phyloP scores from a whole-genome alignment of 2,797 vertebrate genomes.

The Bovichtus diacanthus region DNA sequence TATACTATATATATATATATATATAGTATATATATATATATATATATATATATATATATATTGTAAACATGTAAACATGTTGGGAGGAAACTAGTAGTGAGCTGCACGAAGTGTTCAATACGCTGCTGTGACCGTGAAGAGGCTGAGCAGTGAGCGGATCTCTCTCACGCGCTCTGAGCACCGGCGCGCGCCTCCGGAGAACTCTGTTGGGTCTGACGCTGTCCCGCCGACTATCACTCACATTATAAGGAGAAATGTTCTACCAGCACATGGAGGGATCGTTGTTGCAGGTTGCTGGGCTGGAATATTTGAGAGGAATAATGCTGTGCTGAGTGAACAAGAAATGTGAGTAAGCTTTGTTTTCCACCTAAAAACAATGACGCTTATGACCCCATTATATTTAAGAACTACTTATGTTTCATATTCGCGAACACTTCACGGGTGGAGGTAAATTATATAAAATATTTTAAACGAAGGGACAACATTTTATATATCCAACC shows the following conservation, averaged over 20 bases:
- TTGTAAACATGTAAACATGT: no score
- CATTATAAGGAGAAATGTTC: neutral
- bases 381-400: neutral
- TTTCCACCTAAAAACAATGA: neutral
- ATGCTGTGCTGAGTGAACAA: conserved; percentile 19
- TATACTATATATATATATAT: no score
- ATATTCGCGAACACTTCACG: neutral
- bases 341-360: conserved; percentile 62
- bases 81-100: neutral
- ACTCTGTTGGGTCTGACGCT: neutral
- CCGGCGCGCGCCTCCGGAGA: conserved; percentile 27
- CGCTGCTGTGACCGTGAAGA: conserved; percentile 5
- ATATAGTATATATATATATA: no score
- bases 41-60: no score
- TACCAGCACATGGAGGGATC: neutral
- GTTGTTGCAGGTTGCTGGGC: neutral
- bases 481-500: neutral
- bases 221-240: neutral
- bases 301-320: conserved; percentile 6
- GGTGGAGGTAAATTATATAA: neutral
- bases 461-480: neutral
- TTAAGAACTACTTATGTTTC: neutral
- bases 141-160: conserved; percentile 2
- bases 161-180: conserved; percentile 26
- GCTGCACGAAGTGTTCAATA: neutral